Conservation (phyloP, 2,888 invertebrate genomes). For the Busseola fusca region DNA sequence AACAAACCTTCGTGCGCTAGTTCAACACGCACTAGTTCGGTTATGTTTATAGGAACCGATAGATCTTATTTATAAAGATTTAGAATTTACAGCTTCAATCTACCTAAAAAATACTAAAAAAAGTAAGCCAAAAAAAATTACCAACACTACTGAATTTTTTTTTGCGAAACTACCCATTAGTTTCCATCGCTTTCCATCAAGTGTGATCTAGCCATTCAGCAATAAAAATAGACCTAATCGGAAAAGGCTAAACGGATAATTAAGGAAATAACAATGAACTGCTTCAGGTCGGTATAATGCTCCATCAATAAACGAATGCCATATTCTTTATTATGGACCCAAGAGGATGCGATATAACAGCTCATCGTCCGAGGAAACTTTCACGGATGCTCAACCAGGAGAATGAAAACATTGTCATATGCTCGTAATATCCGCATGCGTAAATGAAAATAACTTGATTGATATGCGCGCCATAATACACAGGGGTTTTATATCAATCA, state of each 20-base stretch:
- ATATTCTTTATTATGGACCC: conserved; percentile 7
- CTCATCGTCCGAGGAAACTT: conserved; percentile 19
- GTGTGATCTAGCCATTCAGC: too few relatives aligned
- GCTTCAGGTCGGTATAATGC: background rate
- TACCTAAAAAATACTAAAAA: too few relatives aligned
- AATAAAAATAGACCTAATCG: too few relatives aligned
- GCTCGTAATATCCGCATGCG: conserved; percentile 33
- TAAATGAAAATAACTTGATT: conserved; percentile 35
- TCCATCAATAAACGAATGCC: background rate
- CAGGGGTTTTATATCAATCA: conserved; percentile 31
- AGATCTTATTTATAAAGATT: too few relatives aligned
- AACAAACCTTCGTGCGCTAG: too few relatives aligned
- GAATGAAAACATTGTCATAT: conserved; percentile 10
- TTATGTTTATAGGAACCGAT: too few relatives aligned
- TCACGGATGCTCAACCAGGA: conserved; percentile 25
- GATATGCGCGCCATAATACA: conserved; percentile 18
- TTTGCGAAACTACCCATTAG: too few relatives aligned
- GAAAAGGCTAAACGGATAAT: background rate
- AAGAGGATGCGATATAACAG: conserved; percentile 23
- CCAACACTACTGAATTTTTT: too few relatives aligned
- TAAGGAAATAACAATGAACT: conserved; percentile 6
- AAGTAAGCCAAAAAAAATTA: too few relatives aligned
- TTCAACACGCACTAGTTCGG: too few relatives aligned
- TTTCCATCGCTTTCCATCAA: too few relatives aligned
- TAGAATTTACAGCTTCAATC: too few relatives aligned